These are phyloP conservation scores for Acanthis flammea DNA, from an alignment of 2,797 vertebrate species.

Conservation along the genomic window DNA sequence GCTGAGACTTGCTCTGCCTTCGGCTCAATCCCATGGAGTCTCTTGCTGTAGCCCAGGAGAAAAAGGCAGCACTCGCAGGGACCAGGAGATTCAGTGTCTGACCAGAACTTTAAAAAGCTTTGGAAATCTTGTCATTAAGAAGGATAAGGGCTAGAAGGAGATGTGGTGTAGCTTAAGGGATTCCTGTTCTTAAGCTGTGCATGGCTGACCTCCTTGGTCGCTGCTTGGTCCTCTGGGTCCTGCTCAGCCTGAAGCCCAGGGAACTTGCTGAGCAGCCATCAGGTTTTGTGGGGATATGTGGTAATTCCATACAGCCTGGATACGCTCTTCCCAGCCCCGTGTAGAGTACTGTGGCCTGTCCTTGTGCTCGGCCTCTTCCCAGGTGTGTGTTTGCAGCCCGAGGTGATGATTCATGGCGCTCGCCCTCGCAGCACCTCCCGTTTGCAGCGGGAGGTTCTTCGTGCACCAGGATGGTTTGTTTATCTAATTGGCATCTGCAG, in stretches of 20 bases:
- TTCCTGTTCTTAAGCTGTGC: background rate
- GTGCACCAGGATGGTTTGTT: background rate
- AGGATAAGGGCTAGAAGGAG: background rate
- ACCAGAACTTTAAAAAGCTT: background rate
- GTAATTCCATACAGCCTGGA: background rate
- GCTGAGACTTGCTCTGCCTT: background rate
- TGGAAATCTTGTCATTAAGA: background rate
- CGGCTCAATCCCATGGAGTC: fast-evolving
- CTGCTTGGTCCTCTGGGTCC: too few relatives aligned
- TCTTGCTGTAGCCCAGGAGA: background rate
- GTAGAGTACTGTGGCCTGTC: background rate
- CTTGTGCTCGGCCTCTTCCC: background rate
- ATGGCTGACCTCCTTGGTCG: background rate
- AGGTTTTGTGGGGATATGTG: background rate
- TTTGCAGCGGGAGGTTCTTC: background rate
- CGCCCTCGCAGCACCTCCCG: background rate
- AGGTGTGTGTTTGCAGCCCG: background rate
- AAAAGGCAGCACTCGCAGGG: background rate
- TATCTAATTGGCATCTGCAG: background rate
- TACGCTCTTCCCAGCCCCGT: fast-evolving
- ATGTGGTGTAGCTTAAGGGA: background rate
- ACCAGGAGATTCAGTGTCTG: background rate
- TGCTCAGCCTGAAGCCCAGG: background rate
- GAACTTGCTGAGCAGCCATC: background rate
- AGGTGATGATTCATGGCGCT: background rate